These are phyloP conservation scores for Troides aeacus DNA, from an alignment of 2,888 invertebrate species.

Conservation along the genomic window DNA sequence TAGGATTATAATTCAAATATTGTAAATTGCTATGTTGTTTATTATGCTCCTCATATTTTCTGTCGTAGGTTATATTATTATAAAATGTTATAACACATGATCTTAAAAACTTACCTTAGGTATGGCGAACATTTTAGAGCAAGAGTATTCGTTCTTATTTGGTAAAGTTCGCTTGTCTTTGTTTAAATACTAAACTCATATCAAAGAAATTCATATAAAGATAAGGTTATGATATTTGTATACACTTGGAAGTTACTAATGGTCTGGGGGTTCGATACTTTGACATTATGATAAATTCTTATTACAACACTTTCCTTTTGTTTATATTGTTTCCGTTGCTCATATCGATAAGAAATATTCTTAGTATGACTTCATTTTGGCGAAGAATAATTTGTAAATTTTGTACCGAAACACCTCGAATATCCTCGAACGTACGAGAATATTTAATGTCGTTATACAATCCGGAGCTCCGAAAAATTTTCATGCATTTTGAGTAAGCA, in stretches of 20 bases:
- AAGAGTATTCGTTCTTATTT: background rate
- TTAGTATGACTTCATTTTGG: background rate
- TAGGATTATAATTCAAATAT: no score
- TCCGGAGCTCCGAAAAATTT: no score
- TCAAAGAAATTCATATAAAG: background rate
- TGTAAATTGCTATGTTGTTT: background rate
- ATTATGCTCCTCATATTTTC: background rate
- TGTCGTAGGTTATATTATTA: background rate
- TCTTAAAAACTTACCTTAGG: background rate
- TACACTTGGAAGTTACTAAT: background rate
- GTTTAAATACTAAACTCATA: constrained; percentile 3
- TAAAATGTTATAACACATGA: background rate
- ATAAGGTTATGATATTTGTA: background rate
- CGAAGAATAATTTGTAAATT: background rate
- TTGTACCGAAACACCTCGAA: background rate
- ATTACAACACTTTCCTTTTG: background rate
- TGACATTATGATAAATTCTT: background rate
- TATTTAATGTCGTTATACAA: no score
- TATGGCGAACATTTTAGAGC: background rate
- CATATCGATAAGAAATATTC: background rate
- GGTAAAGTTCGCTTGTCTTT: background rate
- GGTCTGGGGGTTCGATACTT: background rate
- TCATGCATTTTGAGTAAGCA: no score
- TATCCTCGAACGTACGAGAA: no score
- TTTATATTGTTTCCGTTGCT: background rate